phyloP scores from a whole-genome alignment of 2,888 invertebrate genomes.

The Hirtodrosophila trivittata region DNA sequence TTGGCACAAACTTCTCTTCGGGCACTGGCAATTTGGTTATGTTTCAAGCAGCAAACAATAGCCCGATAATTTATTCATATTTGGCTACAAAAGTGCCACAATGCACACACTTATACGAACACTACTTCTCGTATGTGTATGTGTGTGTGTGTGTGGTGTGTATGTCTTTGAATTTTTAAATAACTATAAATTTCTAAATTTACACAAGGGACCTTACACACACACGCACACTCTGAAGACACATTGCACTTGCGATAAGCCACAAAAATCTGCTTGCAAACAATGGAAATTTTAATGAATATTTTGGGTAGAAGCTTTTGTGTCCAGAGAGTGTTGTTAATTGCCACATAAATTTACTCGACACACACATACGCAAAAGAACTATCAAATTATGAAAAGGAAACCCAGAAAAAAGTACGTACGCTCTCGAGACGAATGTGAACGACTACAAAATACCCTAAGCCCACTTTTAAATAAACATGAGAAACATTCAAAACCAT shows the following conservation, averaged over 20 bases:
- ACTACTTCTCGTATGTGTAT: too few relatives aligned
- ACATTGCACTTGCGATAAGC: constrained; percentile 74
- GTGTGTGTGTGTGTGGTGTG: constrained; percentile 28
- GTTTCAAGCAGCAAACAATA: constrained; percentile 73
- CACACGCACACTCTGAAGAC: constrained; percentile 56
- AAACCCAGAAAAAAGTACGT: not conserved
- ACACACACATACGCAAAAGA: constrained; percentile 25
- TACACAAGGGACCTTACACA: constrained; percentile 67
- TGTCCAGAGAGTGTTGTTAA: constrained; percentile 69
- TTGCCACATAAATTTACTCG: constrained; percentile 69
- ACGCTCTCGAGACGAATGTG: too few relatives aligned
- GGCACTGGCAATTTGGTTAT: constrained; percentile 61
- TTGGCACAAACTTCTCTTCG: constrained; percentile 51
- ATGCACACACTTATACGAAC: constrained; percentile 20
- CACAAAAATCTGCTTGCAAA: constrained; percentile 67
- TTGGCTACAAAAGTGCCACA: constrained; percentile 68
- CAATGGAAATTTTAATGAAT: constrained; percentile 74
- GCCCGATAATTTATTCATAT: constrained; percentile 76
- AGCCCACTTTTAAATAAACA: too few relatives aligned
- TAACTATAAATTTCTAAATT: constrained; percentile 80
- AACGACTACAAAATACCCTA: too few relatives aligned
- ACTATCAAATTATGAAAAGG: not conserved
- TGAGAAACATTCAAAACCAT: too few relatives aligned
- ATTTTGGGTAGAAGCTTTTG: constrained; percentile 57
- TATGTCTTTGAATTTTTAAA: constrained; percentile 70